Conservation (phyloP, 2,888 invertebrate genomes). For the Aquatica leii region DNA sequence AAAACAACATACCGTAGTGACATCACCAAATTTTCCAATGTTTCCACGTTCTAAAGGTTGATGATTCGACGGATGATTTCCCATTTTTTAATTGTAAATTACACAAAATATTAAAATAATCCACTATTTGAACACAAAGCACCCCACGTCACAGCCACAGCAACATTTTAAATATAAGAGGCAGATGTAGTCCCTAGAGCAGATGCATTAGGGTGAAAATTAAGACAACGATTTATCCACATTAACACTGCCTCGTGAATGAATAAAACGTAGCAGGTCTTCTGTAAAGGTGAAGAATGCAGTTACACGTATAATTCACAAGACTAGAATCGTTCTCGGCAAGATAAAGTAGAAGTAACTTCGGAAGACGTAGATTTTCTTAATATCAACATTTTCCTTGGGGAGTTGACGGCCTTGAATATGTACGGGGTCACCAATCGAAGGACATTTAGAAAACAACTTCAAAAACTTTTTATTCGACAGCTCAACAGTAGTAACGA, state of each 20-base stretch:
- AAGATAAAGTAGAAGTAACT: conserved; percentile 30
- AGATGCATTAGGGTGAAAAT: conserved; percentile 50
- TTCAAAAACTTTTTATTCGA: background rate
- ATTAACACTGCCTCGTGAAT: background rate
- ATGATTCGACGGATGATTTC: conserved; percentile 86
- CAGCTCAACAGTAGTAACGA: too few species aligned
- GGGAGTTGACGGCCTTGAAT: conserved; percentile 31
- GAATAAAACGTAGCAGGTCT: conserved; percentile 25
- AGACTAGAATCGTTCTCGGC: conserved; percentile 37
- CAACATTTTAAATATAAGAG: conserved; percentile 33
- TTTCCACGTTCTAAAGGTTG: conserved; percentile 79
- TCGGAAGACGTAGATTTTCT: conserved; percentile 20
- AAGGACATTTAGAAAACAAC: conserved; percentile 14
- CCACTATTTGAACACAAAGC: conserved; percentile 24
- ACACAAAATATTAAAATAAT: conserved; percentile 37
- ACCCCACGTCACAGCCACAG: conserved; percentile 20
- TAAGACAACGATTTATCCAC: conserved; percentile 26
- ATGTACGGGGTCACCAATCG: conserved; percentile 28
- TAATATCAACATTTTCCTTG: conserved; percentile 33
- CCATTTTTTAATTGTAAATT: conserved; percentile 65
- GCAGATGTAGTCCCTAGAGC: conserved; percentile 53
- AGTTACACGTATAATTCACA: conserved; percentile 44
- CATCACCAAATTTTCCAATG: conserved; percentile 62
- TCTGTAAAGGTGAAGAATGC: conserved; percentile 42
- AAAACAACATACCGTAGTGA: conserved; percentile 55